Evolutionary conservation across 92 coral and sea anemone genomes (phyloP).

Genomic region (Virgularia gustaviana): DNA sequence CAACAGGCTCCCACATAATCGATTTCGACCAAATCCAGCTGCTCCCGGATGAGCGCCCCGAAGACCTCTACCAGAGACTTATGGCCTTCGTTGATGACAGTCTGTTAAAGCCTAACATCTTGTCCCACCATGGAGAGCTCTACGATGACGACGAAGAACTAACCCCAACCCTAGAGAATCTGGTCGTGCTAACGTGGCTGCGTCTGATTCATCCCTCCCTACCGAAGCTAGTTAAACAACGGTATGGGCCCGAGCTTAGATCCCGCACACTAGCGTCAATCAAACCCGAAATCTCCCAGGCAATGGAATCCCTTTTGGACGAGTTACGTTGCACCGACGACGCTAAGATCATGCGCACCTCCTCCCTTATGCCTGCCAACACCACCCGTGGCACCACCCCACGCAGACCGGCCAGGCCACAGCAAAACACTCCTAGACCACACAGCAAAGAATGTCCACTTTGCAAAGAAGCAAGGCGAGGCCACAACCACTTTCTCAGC

Average conservation of each 20-base stretch:
- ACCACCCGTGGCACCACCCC: slow-evolving; percentile 5
- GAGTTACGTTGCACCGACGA: background rate
- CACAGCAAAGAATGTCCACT: slow-evolving; percentile 47
- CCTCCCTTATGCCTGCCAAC: background rate
- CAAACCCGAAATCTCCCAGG: too few relatives aligned
- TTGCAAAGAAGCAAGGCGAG: slow-evolving; percentile 57
- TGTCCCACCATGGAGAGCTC: too few relatives aligned
- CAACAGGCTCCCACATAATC: background rate
- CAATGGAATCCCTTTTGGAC: too few relatives aligned
- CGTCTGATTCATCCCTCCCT: slow-evolving; percentile 29
- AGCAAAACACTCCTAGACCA: slow-evolving; percentile 9
- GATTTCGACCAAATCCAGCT: background rate
- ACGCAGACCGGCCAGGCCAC: background rate
- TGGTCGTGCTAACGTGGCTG: slow-evolving; percentile 40
- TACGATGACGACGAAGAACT: too few relatives aligned
- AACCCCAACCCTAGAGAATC: background rate
- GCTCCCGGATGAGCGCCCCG: background rate
- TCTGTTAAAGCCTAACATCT: too few relatives aligned
- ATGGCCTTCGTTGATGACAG: slow-evolving; percentile 10
- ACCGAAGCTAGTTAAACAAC: slow-evolving; percentile 26
- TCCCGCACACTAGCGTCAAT: too few relatives aligned
- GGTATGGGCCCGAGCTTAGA: too few relatives aligned
- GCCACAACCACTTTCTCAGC: background rate
- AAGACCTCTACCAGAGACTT: background rate
- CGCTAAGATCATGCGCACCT: background rate